Evolutionary conservation across 2,113 vertebrate genomes (phyloP).

Genomic region (Myrmecobius fasciatus): DNA sequence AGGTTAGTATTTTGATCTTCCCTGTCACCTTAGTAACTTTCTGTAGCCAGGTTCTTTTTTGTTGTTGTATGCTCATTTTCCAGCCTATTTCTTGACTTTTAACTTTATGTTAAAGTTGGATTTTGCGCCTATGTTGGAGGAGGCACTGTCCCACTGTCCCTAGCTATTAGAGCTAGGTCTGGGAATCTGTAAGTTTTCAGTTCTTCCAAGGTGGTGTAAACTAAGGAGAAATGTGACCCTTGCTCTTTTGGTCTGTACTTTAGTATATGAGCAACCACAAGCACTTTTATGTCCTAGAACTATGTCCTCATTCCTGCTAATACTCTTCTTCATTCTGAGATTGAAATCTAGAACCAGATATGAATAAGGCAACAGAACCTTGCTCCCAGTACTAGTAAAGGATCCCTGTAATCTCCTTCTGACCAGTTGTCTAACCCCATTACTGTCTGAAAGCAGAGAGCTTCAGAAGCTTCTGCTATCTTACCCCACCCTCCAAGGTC

Average conservation of each 20-base stretch:
- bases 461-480: neutral
- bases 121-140: neutral
- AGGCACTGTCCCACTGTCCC: too few species aligned
- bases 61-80: neutral
- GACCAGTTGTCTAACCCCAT: neutral
- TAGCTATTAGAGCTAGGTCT: too few species aligned
- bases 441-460: neutral
- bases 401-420: too few species aligned
- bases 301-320: neutral
- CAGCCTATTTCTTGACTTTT: neutral
- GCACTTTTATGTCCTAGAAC: neutral
- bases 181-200: neutral
- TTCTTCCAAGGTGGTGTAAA: neutral
- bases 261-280: neutral
- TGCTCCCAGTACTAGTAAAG: neutral
- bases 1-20: too few species aligned
- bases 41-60: neutral
- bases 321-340: neutral
- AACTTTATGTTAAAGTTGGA: neutral
- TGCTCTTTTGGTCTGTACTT: neutral
- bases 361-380: neutral
- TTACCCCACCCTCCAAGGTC: neutral
- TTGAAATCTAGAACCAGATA: neutral
- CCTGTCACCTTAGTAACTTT: neutral
- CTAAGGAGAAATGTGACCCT: neutral